Evolutionary conservation across 2,888 invertebrate species (phyloP).

Genomic region (Ischnus inquisitorius): DNA sequence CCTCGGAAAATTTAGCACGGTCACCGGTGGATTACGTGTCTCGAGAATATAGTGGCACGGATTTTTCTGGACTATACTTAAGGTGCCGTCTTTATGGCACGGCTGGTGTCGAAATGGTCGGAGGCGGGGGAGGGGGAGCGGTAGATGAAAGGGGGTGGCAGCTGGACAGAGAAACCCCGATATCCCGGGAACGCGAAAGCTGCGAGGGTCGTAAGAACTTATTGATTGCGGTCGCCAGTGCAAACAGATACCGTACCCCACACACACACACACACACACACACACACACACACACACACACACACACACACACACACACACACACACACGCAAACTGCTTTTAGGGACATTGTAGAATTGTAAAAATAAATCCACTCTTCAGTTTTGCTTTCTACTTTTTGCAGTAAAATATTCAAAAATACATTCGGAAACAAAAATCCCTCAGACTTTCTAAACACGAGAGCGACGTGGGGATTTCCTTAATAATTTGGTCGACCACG

Average conservation of each 20-base stretch:
- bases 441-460: no score
- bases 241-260: conserved; percentile 15
- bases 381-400: conserved; percentile 39
- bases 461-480: background rate
- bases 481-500: no score
- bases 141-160: background rate
- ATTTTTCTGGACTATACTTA: conserved; percentile 40
- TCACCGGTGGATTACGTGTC: conserved; percentile 21
- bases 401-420: conserved; percentile 22
- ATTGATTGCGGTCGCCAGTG: conserved; percentile 56
- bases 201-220: conserved; percentile 59
- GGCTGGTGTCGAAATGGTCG: conserved; percentile 41
- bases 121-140: background rate
- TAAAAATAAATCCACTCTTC: conserved; percentile 35
- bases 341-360: conserved; percentile 15
- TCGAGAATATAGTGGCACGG: conserved; percentile 30
- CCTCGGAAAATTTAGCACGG: conserved; percentile 16
- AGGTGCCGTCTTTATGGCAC: conserved; percentile 2
- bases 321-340: conserved; percentile 17
- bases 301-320: background rate
- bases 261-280: background rate
- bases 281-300: conserved; percentile 10
- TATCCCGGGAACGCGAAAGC: conserved; percentile 48
- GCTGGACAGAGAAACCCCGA: conserved; percentile 19
- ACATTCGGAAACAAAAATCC: no score